Conservation (phyloP, 1,140 invertebrate species). For the Zelostemma sp. region DNA sequence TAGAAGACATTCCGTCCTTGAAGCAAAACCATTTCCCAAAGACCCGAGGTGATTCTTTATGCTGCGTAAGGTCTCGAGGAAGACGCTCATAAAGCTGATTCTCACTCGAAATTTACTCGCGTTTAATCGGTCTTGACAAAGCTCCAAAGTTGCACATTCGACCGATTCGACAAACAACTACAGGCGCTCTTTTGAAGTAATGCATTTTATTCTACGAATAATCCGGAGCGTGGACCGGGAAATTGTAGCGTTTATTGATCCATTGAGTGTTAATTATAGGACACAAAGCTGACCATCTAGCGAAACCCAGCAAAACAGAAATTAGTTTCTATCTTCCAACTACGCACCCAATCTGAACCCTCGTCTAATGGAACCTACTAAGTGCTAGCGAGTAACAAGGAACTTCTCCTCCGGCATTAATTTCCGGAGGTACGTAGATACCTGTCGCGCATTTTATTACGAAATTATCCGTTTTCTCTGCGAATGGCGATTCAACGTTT, state of each 20-base stretch:
- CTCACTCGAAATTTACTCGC: not conserved
- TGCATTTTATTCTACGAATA: too few relatives aligned
- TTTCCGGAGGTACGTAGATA: slow-evolving; percentile 47
- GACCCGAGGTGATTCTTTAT: slow-evolving; percentile 2
- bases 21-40: slow-evolving; percentile 7
- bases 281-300: slow-evolving; percentile 4
- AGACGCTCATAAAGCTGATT: not conserved
- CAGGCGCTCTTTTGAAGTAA: too few relatives aligned
- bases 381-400: slow-evolving; percentile 38
- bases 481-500: too few relatives aligned
- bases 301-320: slow-evolving; percentile 10
- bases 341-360: slow-evolving; percentile 33
- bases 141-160: too few relatives aligned
- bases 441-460: slow-evolving; percentile 43
- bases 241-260: too few relatives aligned
- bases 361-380: slow-evolving; percentile 42
- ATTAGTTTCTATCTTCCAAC: slow-evolving; percentile 34
- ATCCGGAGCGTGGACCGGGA: too few relatives aligned
- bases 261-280: slow-evolving; percentile 1
- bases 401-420: slow-evolving; percentile 46
- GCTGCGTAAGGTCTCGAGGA: slow-evolving; percentile 2
- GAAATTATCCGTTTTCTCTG: slow-evolving; percentile 36
- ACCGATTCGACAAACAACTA: too few relatives aligned
- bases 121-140: too few relatives aligned
- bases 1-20: slow-evolving; percentile 4